Conservation (phyloP, 2,888 invertebrate species). For the Camponotus fellah region DNA sequence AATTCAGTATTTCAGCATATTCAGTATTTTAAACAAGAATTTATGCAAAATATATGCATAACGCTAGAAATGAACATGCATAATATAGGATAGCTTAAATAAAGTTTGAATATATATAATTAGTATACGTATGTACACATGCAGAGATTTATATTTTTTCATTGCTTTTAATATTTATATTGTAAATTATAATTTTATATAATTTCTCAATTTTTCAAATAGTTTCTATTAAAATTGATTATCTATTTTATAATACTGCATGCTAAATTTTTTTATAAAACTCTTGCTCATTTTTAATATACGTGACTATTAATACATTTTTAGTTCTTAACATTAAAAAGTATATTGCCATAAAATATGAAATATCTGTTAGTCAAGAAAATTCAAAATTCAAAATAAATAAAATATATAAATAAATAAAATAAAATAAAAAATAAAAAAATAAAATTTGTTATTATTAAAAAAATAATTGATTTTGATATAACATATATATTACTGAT, state of each 20-base stretch:
- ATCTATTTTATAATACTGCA: background rate
- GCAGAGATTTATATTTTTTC: background rate
- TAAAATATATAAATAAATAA: too few species aligned
- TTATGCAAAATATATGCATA: background rate
- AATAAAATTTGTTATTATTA: background rate
- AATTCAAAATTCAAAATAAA: too few species aligned
- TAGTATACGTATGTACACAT: background rate
- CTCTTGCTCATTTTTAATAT: background rate
- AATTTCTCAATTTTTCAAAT: background rate
- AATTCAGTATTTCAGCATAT: conserved; percentile 6
- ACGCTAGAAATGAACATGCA: background rate
- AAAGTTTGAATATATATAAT: background rate
- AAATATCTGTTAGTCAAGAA: background rate
- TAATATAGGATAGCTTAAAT: background rate
- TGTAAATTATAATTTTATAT: background rate
- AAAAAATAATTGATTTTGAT: background rate
- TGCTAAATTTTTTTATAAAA: background rate
- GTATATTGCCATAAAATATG: background rate
- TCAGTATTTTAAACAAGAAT: background rate
- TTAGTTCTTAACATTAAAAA: background rate
- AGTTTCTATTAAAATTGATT: too few species aligned
- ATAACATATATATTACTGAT: background rate
- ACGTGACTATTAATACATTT: background rate
- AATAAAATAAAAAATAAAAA: too few species aligned
- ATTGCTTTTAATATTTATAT: background rate